A percentile compares a stretch with the other conserved stretches of the same genome.
Evolutionary conservation across 2,888 invertebrate genomes (phyloP).

Genomic region (Synergus laeviventris): DNA sequence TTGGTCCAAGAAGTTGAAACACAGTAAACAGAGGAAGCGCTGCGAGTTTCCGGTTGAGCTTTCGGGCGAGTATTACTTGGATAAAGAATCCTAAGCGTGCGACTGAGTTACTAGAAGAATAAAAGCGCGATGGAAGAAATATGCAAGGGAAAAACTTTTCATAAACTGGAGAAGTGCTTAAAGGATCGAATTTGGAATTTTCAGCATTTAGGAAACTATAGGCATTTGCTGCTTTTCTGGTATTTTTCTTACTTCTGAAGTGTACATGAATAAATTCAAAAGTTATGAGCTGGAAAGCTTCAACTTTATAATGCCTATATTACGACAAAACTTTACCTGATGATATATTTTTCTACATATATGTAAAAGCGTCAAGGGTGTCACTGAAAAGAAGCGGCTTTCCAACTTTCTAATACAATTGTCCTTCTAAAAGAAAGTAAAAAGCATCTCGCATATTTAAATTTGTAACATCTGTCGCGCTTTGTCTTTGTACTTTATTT

Average conservation of each 20-base stretch:
- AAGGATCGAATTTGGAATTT: conserved; percentile 19
- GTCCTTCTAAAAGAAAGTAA: not conserved
- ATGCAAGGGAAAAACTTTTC: conserved; percentile 29
- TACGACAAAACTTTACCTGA: not conserved
- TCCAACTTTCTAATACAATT: conserved; percentile 1
- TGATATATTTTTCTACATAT: not conserved
- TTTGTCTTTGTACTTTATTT: not conserved
- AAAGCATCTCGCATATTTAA: not conserved
- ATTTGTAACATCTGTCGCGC: not conserved
- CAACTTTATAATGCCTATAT: not conserved
- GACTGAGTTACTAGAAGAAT: conserved; percentile 14
- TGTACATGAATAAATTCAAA: not conserved
- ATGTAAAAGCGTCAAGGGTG: not conserved
- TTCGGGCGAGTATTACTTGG: conserved; percentile 17
- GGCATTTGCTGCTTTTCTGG: not conserved
- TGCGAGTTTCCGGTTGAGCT: conserved; percentile 39
- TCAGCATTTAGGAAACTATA: not conserved
- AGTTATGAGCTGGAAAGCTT: not conserved
- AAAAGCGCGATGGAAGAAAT: conserved; percentile 2
- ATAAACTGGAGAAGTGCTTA: conserved; percentile 28
- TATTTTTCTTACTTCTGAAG: not conserved
- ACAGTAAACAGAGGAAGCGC: conserved; percentile 40
- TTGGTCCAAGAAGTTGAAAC: conserved; percentile 16
- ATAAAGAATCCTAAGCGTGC: conserved; percentile 6
- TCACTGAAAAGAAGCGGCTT: not conserved